Evolutionary conservation across 2,797 vertebrate genomes (phyloP).

Genomic region (Melopsittacus undulatus): DNA sequence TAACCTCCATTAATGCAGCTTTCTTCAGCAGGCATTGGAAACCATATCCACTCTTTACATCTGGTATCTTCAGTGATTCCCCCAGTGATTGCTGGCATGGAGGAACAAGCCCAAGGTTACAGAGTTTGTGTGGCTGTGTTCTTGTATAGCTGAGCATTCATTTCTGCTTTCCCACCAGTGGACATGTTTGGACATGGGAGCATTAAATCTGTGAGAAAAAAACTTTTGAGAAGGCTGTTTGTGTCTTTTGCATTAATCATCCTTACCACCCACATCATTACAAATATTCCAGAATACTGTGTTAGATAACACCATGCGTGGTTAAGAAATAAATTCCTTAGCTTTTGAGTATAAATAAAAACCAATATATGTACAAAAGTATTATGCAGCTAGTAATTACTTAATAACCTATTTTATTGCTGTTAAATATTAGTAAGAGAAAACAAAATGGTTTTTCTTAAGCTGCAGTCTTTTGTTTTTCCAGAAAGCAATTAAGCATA

Average conservation of each 20-base stretch:
- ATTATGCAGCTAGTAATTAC: neutral
- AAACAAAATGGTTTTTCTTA: neutral
- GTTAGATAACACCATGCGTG: neutral
- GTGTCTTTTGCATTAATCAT: slow-evolving; percentile 32
- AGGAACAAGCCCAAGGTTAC: neutral
- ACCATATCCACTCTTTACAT: neutral
- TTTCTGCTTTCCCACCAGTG: neutral
- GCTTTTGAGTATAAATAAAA: neutral
- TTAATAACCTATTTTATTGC: neutral
- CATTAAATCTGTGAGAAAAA: slow-evolving; percentile 45
- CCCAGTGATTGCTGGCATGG: fast-evolving
- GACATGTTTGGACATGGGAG: slow-evolving; percentile 60
- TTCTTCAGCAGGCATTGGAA: neutral
- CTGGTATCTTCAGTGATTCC: neutral
- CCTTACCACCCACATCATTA: slow-evolving; percentile 24
- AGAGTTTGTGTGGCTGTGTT: neutral
- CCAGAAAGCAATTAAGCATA: neutral
- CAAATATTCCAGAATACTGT: slow-evolving; percentile 55
- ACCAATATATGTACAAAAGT: neutral
- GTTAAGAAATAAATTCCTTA: slow-evolving; percentile 8
- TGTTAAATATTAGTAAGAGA: neutral
- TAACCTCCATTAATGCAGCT: neutral
- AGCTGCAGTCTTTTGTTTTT: neutral
- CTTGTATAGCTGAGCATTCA: neutral
- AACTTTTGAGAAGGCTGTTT: slow-evolving; percentile 28